Conservation (phyloP, 2,797 vertebrate genomes). For the Notoglanidium macrostoma region DNA sequence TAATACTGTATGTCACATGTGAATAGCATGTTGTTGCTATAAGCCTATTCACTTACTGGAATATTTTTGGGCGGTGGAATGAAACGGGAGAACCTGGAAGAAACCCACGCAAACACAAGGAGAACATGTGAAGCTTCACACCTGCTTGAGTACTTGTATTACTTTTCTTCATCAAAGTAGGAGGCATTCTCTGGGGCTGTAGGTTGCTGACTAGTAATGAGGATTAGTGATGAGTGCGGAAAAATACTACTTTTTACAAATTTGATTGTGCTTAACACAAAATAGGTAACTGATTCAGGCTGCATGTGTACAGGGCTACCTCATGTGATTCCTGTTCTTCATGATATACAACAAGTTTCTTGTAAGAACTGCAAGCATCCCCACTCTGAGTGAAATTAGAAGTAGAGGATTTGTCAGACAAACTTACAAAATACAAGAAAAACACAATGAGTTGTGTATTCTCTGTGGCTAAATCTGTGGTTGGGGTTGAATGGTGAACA, state of each 20-base stretch:
- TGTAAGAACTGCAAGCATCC: neutral
- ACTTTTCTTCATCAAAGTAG: neutral
- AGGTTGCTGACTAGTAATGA: neutral
- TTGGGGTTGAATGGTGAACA: neutral
- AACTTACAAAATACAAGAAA: neutral
- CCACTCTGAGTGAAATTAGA: neutral
- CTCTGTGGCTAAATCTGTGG: neutral
- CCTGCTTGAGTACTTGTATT: neutral
- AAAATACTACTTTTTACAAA: neutral
- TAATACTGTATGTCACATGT: neutral
- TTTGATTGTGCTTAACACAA: neutral
- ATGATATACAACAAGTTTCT: neutral
- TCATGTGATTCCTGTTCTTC: neutral
- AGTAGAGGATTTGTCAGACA: neutral
- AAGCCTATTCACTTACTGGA: neutral
- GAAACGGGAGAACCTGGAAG: neutral
- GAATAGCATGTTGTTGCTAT: neutral
- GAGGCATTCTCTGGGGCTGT: neutral
- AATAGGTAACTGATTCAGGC: neutral
- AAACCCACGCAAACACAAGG: neutral
- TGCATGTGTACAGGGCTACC: neutral
- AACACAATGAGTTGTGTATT: neutral
- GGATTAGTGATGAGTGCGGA: neutral
- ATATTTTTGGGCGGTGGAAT: neutral
- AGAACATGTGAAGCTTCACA: neutral